phyloP scores from a whole-genome alignment of 2,888 invertebrate genomes.

The Coleophora flavipennella region DNA sequence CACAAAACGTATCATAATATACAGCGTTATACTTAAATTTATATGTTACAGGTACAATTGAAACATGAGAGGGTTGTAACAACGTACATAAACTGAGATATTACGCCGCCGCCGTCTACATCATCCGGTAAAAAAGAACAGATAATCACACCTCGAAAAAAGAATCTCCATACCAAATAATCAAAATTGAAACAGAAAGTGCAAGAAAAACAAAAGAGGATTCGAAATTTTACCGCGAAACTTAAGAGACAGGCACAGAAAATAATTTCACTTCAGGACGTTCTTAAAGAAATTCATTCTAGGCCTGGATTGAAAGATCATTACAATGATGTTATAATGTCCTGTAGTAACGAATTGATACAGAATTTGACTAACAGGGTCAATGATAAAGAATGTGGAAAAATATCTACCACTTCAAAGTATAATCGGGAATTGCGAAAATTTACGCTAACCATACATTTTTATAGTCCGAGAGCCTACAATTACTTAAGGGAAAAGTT shows the following conservation, averaged over 20 bases:
- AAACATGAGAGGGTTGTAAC: no score
- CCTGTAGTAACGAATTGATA: not conserved
- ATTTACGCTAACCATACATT: conserved; percentile 1
- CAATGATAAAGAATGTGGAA: not conserved
- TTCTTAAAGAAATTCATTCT: not conserved
- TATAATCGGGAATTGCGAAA: not conserved
- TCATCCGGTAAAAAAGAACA: no score
- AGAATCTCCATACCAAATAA: not conserved
- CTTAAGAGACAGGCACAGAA: not conserved
- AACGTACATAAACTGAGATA: no score
- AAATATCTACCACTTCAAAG: not conserved
- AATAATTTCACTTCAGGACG: not conserved
- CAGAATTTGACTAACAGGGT: not conserved
- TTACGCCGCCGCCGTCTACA: no score
- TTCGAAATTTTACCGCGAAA: not conserved
- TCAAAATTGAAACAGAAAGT: not conserved
- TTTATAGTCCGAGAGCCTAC: conserved; percentile 4
- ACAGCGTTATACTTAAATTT: no score
- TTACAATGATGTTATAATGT: not conserved
- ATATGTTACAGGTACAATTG: no score
- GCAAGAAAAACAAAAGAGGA: not conserved
- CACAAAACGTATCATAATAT: no score
- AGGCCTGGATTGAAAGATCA: not conserved
- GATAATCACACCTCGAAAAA: not conserved
- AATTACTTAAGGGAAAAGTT: conserved; percentile 3